Evolutionary conservation across 2,888 invertebrate genomes (phyloP).

Genomic region (Beris morrisii): DNA sequence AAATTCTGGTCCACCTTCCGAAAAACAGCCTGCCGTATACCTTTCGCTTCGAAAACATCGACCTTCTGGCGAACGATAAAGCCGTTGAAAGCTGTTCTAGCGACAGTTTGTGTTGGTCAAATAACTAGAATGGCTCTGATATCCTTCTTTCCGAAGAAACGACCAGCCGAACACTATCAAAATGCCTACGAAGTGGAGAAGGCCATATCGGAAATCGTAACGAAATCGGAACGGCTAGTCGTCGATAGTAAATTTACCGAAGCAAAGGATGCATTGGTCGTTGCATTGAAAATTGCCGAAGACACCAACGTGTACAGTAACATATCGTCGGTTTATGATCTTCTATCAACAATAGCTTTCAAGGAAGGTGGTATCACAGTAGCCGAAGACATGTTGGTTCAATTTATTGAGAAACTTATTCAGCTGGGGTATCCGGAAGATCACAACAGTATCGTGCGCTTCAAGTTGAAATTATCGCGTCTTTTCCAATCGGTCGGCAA

Average conservation of each 20-base stretch:
- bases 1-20: slow-evolving; percentile 22
- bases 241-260: slow-evolving; percentile 47
- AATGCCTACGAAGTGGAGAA: slow-evolving; percentile 41
- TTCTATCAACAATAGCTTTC: slow-evolving; percentile 55
- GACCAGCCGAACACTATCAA: not conserved
- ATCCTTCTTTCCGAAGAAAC: slow-evolving; percentile 1
- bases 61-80: too few species aligned
- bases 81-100: too few species aligned
- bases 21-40: not conserved
- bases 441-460: slow-evolving; percentile 54
- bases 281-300: slow-evolving; percentile 54
- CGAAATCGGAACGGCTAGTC: slow-evolving; percentile 37
- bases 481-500: slow-evolving; percentile 54
- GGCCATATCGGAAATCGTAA: slow-evolving; percentile 38
- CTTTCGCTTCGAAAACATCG: too few species aligned
- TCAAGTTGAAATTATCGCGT: slow-evolving; percentile 55
- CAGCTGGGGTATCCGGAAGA: slow-evolving; percentile 51
- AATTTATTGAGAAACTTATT: slow-evolving; percentile 54
- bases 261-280: slow-evolving; percentile 52
- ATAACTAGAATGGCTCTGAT: not conserved
- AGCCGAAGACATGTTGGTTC: slow-evolving; percentile 53
- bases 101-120: too few species aligned
- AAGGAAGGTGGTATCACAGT: slow-evolving; percentile 52
- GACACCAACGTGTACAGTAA: slow-evolving; percentile 49
- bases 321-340: slow-evolving; percentile 51